Evolutionary conservation across 1,140 invertebrate species (phyloP), one percentile per base, ranked within the genome.

Genomic region (Tetramorium simillimum): DNA sequence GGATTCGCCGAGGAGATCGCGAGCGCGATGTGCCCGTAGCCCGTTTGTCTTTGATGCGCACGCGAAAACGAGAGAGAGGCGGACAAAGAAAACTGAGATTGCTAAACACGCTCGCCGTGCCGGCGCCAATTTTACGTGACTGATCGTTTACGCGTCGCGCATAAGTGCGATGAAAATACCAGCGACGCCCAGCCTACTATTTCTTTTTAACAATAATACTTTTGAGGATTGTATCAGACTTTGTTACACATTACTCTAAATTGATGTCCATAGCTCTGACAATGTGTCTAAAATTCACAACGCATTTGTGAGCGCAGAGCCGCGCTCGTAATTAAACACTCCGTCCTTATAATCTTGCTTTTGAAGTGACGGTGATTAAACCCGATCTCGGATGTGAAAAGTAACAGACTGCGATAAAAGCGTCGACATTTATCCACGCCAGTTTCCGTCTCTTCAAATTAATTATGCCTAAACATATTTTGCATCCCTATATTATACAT

Each of bases 361-460:
- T 84, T 75, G 69, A 87, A 56, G n/a, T 18, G 37, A 21, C 12
- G 67, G 12, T 49, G 70, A 73, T 82, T 86, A 86, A 82, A 84
- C 46, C 40, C 40, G 78, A 21, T 53, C 56, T 77, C 51, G 63
- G 65, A 24, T 14, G 21, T 10, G 28, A 84, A 49, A 49, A 60
- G 28, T 75, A 62, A 84, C 75, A 49, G 21, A 62, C 40, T 49
- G 14, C 24, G 53, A 84, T 56, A 84, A 62, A 75, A 33, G 33
- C 51, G 33, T 3, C 14, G 62, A 5, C 46, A 69, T 65, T 80
- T 49, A 65, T 40, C 7, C 63, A 37, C 21, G 40, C 16, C 7
- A 46, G 10, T 70, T 28, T 70, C 6, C 49, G 9, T 28, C 33
- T 43, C 18, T 5, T 82, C 46, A 46, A 28, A 58, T 58, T 37